Evolutionary conservation across 2,113 vertebrate genomes (phyloP), one percentile per base, ranked within the genome.

Genomic region (Misgurnus anguillicaudatus): DNA sequence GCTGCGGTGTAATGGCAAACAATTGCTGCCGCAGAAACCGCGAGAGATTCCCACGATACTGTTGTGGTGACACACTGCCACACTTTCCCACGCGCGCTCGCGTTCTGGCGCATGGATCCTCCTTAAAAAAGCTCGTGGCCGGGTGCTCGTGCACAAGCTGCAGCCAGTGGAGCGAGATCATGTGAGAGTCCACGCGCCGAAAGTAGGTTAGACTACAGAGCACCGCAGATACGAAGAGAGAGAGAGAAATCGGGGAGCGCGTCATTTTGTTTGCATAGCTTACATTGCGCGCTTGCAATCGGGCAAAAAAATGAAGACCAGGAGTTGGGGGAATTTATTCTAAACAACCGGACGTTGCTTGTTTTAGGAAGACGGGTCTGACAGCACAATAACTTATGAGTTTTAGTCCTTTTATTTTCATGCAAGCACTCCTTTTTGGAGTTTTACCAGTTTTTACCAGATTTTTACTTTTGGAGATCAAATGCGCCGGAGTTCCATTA

Each of bases 121-220:
- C 86, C 88, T 85, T 81, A 87, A 31, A 31, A 31, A 31, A 87
- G 89, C 87, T 87, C 73, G 74, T 51, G 53, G n/a, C 79, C 82
- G 16, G 16, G 69, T 10, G 89, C 87, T 87, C 87, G 73, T 11
- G 58, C 72, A 58, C 72, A 57, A 57, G 82, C 88, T 76, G 79
- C 77, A 70, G 82, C 89, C 88, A 67, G 80, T 84, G 66, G 75
- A 81, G 77, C 87, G 86, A 88, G 90, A 91, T 93, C 92, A 92
- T 92, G 91, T 92, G 92, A 91, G 89, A 84, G 88, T 92, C 91
- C 93, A 92, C 90, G 90, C 91, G 91, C 90, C 68, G 84, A 89
- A 90, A 90, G 82, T 86, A 87, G 89, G 91, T 91, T 90, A 90
- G 63, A 47, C 79, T 75, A 51, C 5, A 83, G 80, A 78, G 79